Conservation (phyloP, 2,888 invertebrate species). For the Acrobasis suavella region DNA sequence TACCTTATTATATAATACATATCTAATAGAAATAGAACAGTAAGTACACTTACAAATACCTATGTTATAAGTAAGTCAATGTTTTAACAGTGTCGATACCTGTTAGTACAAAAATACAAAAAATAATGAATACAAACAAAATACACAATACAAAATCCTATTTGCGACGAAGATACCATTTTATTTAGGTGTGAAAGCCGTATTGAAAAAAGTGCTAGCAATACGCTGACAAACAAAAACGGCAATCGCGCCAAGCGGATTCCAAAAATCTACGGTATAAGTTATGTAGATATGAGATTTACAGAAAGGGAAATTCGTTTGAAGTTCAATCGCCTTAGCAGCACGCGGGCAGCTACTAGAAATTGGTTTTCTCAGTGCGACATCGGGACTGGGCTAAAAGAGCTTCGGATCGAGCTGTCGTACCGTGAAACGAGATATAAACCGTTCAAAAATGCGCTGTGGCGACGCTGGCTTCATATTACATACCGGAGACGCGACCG, state of each 20-base stretch:
- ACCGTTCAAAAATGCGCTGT: conserved; percentile 67
- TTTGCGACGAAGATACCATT: neutral
- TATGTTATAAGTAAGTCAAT: too few relatives aligned
- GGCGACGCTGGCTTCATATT: conserved; percentile 13
- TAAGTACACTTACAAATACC: too few relatives aligned
- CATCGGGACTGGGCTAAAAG: conserved; percentile 41
- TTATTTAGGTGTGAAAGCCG: neutral
- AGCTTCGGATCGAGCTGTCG: conserved; percentile 54
- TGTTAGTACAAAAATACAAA: neutral
- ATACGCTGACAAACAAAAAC: conserved; percentile 6
- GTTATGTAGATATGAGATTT: conserved; percentile 47
- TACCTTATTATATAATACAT: too few relatives aligned
- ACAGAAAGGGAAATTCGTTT: conserved; percentile 48
- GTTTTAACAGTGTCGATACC: neutral
- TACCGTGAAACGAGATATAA: conserved; percentile 74
- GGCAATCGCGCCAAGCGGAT: conserved; percentile 5
- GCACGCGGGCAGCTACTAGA: conserved; percentile 55
- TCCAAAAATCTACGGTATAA: conserved; percentile 33
- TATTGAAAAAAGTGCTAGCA: neutral
- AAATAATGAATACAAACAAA: neutral
- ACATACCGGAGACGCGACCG: conserved; percentile 10
- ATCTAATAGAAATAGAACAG: too few relatives aligned
- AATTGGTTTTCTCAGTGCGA: conserved; percentile 69
- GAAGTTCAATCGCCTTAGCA: conserved; percentile 64
- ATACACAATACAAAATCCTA: neutral